Percentiles rank a stretch among this genome's conserved stretches.
Evolutionary conservation across 2,888 invertebrate genomes (phyloP).

Genomic region (Drosophila helvetica): DNA sequence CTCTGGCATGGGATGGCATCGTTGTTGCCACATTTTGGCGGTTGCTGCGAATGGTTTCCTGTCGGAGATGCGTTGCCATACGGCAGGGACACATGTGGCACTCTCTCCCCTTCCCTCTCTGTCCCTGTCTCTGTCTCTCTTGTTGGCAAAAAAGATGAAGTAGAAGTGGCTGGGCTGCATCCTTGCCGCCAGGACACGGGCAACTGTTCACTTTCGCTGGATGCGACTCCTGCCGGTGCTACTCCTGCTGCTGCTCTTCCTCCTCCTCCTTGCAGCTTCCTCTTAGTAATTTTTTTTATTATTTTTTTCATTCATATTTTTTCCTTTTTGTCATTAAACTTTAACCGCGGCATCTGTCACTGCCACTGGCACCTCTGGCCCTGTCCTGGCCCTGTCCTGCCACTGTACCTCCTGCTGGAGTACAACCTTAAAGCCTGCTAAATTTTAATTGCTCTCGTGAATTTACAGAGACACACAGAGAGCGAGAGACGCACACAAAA

Average conservation of each 20-base stretch:
- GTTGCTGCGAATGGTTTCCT: constrained; percentile 74
- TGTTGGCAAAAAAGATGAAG: constrained; percentile 32
- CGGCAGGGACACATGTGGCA: constrained; percentile 45
- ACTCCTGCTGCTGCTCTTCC: not conserved
- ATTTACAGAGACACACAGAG: constrained; percentile 39
- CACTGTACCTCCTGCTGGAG: constrained; percentile 51
- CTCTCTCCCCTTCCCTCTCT: not conserved
- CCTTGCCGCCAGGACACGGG: constrained; percentile 56
- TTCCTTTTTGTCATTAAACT: constrained; percentile 65
- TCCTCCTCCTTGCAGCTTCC: constrained; percentile 27
- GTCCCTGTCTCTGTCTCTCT: not conserved
- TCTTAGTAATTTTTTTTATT: constrained; percentile 34
- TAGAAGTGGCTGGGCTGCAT: constrained; percentile 59
- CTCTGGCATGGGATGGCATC: constrained; percentile 36
- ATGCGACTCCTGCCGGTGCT: not conserved
- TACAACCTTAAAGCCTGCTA: constrained; percentile 65
- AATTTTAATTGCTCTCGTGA: constrained; percentile 70
- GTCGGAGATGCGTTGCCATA: constrained; percentile 68
- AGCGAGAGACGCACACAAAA: constrained; percentile 24
- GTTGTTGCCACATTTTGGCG: constrained; percentile 77
- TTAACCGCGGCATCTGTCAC: constrained; percentile 76
- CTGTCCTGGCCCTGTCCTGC: constrained; percentile 36
- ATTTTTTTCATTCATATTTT: constrained; percentile 27
- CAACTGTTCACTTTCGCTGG: constrained; percentile 75
- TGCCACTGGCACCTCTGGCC: constrained; percentile 8